Evolutionary conservation across 1,140 invertebrate genomes (phyloP), one percentile per base, ranked within the genome.

Genomic region (Aphelinus atriplicis): DNA sequence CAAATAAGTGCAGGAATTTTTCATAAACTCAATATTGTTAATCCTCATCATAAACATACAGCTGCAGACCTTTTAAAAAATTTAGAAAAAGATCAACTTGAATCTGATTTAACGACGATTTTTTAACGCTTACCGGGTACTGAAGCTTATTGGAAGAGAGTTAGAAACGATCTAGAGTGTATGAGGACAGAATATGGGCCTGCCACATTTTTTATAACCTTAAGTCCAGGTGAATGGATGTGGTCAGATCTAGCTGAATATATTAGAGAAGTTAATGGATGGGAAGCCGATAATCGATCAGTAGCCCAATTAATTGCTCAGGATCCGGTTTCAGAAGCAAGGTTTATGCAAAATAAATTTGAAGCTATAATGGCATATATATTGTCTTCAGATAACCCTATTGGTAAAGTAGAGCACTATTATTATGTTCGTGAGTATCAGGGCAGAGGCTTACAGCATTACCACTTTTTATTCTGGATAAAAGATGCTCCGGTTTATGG

Each of bases 121-220:
- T 84, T 80, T 78, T 66, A 62, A 26, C 67, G 78, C 48, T 71
- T 84, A 9, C 70, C 78, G 50, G 82, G 83, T 63, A 79, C 79
- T 26, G 67, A 76, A 73, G 79, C 80, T 71, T 84, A 65, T 74
- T 83, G 80, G 81, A 72, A 50, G 53, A 76, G 43, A 65, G 77
- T 80, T 42, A 76, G 80, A 69, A 79, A 67, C 73, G 63, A 83
- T 62, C 73, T 84, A 50, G 9, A 71, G 1, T 82, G 80, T 58
- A 84, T 83, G 81, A 76, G 71, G 10, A 73, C 77, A n/a, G 58
- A 86, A 68, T 85, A 85, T 73, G 83, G 84, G 45, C 78, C 83
- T 47, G 82, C 82, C 46, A 86, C 82, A n/a, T 4, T 87, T 81
- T 87, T 85, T 80, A 64, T 87, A 1, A 85, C 84, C 6, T 71